Evolutionary conservation across 1,140 invertebrate species (phyloP).

Genomic region (Trypoxylus dichotomus): DNA sequence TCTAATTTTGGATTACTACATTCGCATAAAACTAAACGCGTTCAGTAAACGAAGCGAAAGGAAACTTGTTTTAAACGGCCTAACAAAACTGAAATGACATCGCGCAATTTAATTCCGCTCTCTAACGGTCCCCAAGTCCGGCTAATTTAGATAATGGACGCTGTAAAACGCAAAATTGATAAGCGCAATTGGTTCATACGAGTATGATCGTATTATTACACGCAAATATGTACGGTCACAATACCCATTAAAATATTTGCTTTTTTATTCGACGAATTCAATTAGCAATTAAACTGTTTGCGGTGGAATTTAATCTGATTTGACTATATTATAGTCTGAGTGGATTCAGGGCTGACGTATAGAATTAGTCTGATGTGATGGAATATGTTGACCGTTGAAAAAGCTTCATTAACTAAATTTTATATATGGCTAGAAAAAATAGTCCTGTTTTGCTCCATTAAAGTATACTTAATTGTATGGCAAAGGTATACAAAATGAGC

Average conservation of each 20-base stretch:
- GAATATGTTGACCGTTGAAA: background rate
- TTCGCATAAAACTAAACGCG: background rate
- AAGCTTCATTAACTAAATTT: background rate
- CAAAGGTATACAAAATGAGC: too few relatives aligned
- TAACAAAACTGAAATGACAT: background rate
- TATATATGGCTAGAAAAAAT: too few relatives aligned
- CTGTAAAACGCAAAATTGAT: background rate
- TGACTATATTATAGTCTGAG: background rate
- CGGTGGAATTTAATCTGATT: background rate
- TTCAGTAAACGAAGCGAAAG: background rate
- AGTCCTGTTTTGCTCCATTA: too few relatives aligned
- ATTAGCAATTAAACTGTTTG: background rate
- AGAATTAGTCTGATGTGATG: background rate
- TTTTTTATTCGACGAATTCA: background rate
- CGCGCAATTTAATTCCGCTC: background rate
- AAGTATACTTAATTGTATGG: too few relatives aligned
- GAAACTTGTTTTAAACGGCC: background rate
- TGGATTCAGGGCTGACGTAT: background rate
- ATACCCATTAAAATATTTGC: background rate
- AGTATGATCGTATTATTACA: background rate
- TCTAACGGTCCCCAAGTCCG: background rate
- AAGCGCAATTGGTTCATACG: background rate
- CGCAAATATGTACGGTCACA: background rate
- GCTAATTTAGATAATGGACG: background rate
- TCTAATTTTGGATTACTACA: background rate